phyloP scores from a whole-genome alignment of 2,888 invertebrate species.

The Argynnis bischoffii region DNA sequence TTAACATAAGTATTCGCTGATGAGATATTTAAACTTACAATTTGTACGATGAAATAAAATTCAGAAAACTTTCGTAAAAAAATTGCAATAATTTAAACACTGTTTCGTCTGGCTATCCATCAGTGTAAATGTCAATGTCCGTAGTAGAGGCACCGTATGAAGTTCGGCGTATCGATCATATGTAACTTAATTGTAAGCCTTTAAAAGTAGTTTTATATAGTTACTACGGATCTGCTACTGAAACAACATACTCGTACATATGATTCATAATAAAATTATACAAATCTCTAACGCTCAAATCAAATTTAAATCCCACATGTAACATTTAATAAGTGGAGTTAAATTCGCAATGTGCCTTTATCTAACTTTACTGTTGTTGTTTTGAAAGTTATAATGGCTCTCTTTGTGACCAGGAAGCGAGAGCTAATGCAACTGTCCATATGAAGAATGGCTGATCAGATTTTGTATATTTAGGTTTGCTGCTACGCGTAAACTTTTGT shows the following conservation, averaged over 20 bases:
- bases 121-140: slow-evolving; percentile 65
- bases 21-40: no score
- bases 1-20: no score
- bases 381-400: slow-evolving; percentile 70
- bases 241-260: background rate
- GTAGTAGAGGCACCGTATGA: slow-evolving; percentile 51
- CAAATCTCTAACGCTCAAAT: slow-evolving; percentile 38
- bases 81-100: slow-evolving; percentile 31
- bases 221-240: slow-evolving; percentile 23
- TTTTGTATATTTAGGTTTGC: slow-evolving; percentile 7
- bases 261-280: background rate
- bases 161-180: slow-evolving; percentile 70
- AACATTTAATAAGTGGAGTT: slow-evolving; percentile 53
- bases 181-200: slow-evolving; percentile 61
- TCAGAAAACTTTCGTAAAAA: slow-evolving; percentile 12
- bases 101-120: slow-evolving; percentile 60
- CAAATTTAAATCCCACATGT: slow-evolving; percentile 50
- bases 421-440: slow-evolving; percentile 59
- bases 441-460: slow-evolving; percentile 32
- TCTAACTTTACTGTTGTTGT: slow-evolving; percentile 63
- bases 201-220: slow-evolving; percentile 46
- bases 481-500: slow-evolving; percentile 6
- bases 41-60: background rate
- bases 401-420: slow-evolving; percentile 60
- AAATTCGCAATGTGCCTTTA: slow-evolving; percentile 63